These are phyloP conservation scores for Rhodinocichla rosea DNA, from an alignment of 2,113 vertebrate genomes.

Conservation along the genomic window DNA sequence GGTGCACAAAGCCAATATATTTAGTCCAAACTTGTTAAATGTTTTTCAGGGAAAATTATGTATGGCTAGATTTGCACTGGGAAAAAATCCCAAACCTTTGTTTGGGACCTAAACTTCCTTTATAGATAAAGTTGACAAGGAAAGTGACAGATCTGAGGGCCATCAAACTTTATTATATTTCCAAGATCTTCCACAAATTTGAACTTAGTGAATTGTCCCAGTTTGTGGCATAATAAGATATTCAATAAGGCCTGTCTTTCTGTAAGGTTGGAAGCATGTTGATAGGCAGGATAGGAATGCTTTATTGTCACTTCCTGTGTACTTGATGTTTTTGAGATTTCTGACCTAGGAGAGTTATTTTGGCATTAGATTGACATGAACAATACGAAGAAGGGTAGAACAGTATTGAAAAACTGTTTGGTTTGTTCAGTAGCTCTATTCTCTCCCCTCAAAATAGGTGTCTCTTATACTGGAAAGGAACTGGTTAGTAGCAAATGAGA, in stretches of 20 bases:
- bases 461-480: not conserved
- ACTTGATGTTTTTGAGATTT: not conserved
- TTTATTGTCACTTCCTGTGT: not conserved
- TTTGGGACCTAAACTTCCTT: not conserved
- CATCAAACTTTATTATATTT: not conserved
- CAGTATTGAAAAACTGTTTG: not conserved
- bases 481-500: slow-evolving; percentile 44
- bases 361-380: not conserved
- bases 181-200: not conserved
- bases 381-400: not conserved
- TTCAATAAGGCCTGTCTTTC: not conserved
- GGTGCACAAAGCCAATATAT: not conserved
- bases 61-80: not conserved
- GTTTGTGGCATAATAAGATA: not conserved
- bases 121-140: not conserved
- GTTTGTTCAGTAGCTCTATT: not conserved
- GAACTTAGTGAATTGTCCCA: not conserved
- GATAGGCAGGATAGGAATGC: not conserved
- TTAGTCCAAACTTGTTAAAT: not conserved
- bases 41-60: not conserved
- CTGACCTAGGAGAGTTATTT: not conserved
- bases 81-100: not conserved
- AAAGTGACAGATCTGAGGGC: not conserved
- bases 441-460: not conserved
- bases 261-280: not conserved